Evolutionary conservation across 1,140 invertebrate species (phyloP).

Genomic region (Chironomus striatipennis): DNA sequence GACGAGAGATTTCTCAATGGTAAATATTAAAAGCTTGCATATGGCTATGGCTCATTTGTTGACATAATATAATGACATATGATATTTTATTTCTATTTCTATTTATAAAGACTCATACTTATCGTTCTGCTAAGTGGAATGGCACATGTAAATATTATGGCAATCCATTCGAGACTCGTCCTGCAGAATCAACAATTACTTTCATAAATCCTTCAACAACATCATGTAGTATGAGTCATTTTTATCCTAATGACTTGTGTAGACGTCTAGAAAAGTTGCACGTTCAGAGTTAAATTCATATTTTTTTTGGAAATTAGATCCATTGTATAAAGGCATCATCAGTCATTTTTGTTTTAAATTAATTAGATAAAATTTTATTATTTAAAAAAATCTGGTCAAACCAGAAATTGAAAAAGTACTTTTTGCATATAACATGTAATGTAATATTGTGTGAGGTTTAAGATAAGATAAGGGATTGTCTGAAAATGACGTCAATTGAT

Average conservation of each 20-base stretch:
- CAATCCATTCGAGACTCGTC: not conserved
- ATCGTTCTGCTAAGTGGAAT: not conserved
- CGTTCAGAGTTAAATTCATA: slow-evolving; percentile 11
- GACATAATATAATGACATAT: not conserved
- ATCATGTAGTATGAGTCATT: slow-evolving; percentile 6
- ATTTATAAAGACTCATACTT: not conserved
- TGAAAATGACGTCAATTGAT: no score
- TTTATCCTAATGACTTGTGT: not conserved
- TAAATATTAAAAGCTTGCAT: slow-evolving; percentile 39
- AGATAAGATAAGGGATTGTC: no score
- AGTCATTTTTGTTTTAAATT: not conserved
- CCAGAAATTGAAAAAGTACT: not conserved
- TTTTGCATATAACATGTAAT: not conserved
- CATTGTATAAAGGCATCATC: not conserved
- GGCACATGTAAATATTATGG: not conserved
- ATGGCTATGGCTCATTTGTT: not conserved
- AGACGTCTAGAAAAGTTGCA: slow-evolving; percentile 3
- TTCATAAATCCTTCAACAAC: slow-evolving; percentile 1
- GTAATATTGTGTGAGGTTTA: no score
- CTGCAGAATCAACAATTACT: not conserved
- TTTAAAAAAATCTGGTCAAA: not conserved
- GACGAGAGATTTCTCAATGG: slow-evolving; percentile 69
- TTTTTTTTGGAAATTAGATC: no score
- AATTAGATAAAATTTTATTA: slow-evolving; percentile 3
- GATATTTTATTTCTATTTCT: not conserved